phyloP scores from a whole-genome alignment of 1,140 invertebrate genomes.

The Aleiodes sp. region DNA sequence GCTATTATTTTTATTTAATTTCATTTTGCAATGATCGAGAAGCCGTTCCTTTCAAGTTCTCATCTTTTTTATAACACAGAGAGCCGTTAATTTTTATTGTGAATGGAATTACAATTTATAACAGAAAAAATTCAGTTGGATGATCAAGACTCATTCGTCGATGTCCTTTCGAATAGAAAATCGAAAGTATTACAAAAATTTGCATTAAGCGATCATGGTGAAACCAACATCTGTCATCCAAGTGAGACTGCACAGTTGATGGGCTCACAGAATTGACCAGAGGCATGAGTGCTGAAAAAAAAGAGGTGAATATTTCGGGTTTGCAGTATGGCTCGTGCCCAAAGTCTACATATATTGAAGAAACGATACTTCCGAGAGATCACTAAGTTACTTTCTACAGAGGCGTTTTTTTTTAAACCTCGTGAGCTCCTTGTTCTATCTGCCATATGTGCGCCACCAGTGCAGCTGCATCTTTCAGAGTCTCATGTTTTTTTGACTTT shows the following conservation, averaged over 20 bases:
- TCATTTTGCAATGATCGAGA: not conserved
- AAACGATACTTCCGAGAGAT: not conserved
- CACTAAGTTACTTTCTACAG: not conserved
- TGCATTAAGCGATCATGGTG: not conserved
- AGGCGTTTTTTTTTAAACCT: not conserved
- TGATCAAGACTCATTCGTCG: too few species aligned
- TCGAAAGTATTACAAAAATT: too few species aligned
- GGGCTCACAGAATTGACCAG: not conserved
- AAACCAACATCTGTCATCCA: conserved; percentile 4
- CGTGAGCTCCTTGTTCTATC: not conserved
- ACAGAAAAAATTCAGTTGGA: not conserved
- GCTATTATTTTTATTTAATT: not conserved
- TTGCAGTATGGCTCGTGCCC: conserved; percentile 10
- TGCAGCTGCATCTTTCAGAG: not conserved
- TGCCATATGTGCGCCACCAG: not conserved
- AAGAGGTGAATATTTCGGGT: not conserved
- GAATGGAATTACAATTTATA: not conserved
- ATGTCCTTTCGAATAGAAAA: too few species aligned
- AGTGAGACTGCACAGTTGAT: not conserved
- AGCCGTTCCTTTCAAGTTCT: not conserved
- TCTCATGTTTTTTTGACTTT: not conserved
- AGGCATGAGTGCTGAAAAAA: not conserved
- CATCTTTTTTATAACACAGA: too few species aligned
- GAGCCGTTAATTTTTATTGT: not conserved
- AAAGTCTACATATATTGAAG: conserved; percentile 2